These are phyloP conservation scores for Zaprionus lachaisei DNA, from an alignment of 1,140 invertebrate species.

Conservation along the genomic window DNA sequence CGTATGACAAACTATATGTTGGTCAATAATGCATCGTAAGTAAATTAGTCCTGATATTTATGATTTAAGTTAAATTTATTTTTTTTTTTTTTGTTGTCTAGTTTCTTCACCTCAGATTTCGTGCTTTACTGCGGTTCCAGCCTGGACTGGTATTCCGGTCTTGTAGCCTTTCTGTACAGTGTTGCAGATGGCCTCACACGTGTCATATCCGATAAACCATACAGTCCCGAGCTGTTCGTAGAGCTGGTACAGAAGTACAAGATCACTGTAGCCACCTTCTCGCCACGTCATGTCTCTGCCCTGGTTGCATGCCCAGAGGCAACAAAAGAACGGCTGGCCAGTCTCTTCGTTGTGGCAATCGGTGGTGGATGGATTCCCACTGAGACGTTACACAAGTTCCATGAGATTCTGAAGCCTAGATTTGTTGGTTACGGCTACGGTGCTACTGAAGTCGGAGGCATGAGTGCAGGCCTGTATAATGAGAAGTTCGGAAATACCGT, in stretches of 20 bases:
- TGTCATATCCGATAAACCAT: constrained; percentile 35
- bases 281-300: constrained; percentile 29
- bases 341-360: not conserved
- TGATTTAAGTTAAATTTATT: not conserved
- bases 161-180: constrained; percentile 13
- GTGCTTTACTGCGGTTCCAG: not conserved
- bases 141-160: constrained; percentile 57
- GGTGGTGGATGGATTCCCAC: not conserved
- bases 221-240: constrained; percentile 27
- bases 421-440: constrained; percentile 21
- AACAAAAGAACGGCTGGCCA: constrained; percentile 16
- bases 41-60: not conserved
- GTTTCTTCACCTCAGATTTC: not conserved
- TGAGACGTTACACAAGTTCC: constrained; percentile 11
- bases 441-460: constrained; percentile 36
- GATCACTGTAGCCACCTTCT: constrained; percentile 15
- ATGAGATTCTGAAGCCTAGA: constrained; percentile 18
- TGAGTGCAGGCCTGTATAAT: constrained; percentile 18
- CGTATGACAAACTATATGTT: constrained; percentile 86
- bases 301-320: constrained; percentile 20
- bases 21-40: constrained; percentile 18
- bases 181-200: constrained; percentile 30
- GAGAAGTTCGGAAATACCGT: constrained; percentile 23
- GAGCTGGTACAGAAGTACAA: constrained; percentile 41
- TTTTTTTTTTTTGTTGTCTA: not conserved